These are phyloP conservation scores for Archilochus colubris DNA, from an alignment of 2,113 vertebrate species.

Conservation along the genomic window DNA sequence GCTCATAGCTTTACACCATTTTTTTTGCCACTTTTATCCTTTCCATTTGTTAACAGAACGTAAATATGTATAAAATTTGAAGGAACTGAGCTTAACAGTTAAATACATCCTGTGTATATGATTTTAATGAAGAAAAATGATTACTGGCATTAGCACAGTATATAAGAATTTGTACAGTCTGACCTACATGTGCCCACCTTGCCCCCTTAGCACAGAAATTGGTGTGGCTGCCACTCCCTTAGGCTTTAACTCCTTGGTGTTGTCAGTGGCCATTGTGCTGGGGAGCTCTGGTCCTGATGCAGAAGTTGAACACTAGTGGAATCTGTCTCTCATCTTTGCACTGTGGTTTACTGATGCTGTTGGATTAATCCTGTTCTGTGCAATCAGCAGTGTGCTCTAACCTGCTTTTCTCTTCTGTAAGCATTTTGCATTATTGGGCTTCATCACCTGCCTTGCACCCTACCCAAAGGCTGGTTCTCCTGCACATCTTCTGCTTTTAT, in stretches of 20 bases:
- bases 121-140: constrained; percentile 94
- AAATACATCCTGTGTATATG: constrained; percentile 92
- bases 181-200: constrained; percentile 62
- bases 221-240: constrained; percentile 20
- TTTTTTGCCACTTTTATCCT: constrained; percentile 73
- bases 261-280: background rate
- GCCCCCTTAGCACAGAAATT: constrained; percentile 48
- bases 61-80: constrained; percentile 98
- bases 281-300: background rate
- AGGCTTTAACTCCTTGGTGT: constrained; percentile 42
- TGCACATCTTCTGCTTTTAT: constrained; percentile 73
- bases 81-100: constrained; percentile 92
- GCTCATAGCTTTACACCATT: constrained; percentile 70
- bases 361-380: constrained; percentile 59
- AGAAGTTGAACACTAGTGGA: constrained; percentile 69
- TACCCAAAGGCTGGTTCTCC: constrained; percentile 68
- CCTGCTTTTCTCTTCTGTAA: constrained; percentile 63
- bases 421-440: constrained; percentile 69
- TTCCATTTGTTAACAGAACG: constrained; percentile 80
- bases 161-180: constrained; percentile 87
- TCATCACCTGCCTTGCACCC: constrained; percentile 60
- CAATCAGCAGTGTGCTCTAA: constrained; percentile 69
- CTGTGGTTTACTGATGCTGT: constrained; percentile 53
- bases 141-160: constrained; percentile 81
- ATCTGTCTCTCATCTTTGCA: constrained; percentile 52